These are phyloP conservation scores for Tachina fera DNA, from an alignment of 2,888 invertebrate species.

Conservation along the genomic window DNA sequence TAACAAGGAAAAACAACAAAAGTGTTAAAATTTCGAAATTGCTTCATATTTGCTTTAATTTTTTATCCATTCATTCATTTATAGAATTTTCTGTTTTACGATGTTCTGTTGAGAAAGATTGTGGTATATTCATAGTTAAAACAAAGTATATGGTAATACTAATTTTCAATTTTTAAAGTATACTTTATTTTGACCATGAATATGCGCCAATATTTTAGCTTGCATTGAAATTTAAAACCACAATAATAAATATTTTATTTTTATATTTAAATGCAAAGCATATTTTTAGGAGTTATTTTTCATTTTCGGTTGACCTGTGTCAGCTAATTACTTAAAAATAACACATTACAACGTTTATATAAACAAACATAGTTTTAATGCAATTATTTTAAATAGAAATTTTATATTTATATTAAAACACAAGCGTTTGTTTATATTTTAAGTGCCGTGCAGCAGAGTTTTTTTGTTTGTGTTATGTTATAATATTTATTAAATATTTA, in stretches of 20 bases:
- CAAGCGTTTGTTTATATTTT: neutral
- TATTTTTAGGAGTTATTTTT: too few relatives aligned
- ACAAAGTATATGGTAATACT: too few relatives aligned
- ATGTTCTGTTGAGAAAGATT: too few relatives aligned
- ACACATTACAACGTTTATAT: neutral
- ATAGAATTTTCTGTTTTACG: too few relatives aligned
- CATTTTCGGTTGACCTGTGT: neutral
- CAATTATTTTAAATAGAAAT: slow-evolving; percentile 28
- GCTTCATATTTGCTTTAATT: neutral
- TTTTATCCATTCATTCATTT: too few relatives aligned
- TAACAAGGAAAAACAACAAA: neutral
- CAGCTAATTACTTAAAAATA: slow-evolving; percentile 1
- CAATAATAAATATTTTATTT: too few relatives aligned
- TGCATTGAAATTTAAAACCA: too few relatives aligned
- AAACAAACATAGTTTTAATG: slow-evolving; percentile 12
- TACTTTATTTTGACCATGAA: too few relatives aligned
- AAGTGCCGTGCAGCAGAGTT: neutral
- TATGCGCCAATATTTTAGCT: too few relatives aligned
- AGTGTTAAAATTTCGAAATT: neutral
- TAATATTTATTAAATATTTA: slow-evolving; percentile 69
- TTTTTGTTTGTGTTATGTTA: slow-evolving; percentile 7
- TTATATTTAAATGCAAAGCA: too few relatives aligned
- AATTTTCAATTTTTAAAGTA: too few relatives aligned
- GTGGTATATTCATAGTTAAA: too few relatives aligned
- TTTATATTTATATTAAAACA: slow-evolving; percentile 1